These are phyloP conservation scores for Euwallacea fornicatus DNA, from an alignment of 1,140 invertebrate genomes.

Conservation along the genomic window DNA sequence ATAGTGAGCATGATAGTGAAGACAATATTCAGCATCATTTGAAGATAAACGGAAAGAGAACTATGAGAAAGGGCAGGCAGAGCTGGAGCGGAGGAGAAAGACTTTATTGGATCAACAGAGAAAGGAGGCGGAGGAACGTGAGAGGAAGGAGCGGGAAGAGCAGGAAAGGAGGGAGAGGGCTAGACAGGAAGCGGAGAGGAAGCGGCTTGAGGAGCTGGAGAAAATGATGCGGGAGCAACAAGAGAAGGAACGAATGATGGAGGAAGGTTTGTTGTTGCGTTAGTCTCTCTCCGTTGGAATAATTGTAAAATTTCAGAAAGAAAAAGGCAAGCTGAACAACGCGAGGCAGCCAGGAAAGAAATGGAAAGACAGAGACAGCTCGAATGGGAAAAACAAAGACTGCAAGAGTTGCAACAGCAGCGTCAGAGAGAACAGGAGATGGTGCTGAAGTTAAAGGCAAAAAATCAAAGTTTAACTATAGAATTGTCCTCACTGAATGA, in stretches of 20 bases:
- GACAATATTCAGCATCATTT: constrained; percentile 72
- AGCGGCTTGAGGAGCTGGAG: constrained; percentile 64
- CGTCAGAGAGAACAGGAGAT: constrained; percentile 86
- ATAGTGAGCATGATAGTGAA: no score
- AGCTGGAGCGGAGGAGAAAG: constrained; percentile 88
- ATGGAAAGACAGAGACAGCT: constrained; percentile 92
- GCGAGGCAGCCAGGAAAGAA: constrained; percentile 81
- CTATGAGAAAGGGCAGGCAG: constrained; percentile 96
- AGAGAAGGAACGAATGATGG: constrained; percentile 73
- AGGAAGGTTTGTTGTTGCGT: constrained; percentile 54
- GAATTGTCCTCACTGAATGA: constrained; percentile 74
- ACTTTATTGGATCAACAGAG: constrained; percentile 83
- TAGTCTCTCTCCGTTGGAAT: neutral
- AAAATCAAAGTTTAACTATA: constrained; percentile 82
- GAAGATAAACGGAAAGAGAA: constrained; percentile 98
- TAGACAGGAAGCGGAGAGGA: constrained; percentile 64
- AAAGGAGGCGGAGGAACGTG: constrained; percentile 83
- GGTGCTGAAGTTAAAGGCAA: constrained; percentile 86
- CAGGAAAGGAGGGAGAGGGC: constrained; percentile 81
- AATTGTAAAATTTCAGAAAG: constrained; percentile 55
- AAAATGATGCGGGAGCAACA: constrained; percentile 82
- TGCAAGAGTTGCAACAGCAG: constrained; percentile 81
- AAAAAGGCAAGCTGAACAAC: constrained; percentile 72
- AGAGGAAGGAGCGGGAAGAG: constrained; percentile 89
- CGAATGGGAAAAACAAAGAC: constrained; percentile 94